A percentile compares a stretch with the other conserved stretches of the same genome.
These are phyloP conservation scores for Rhabdornis inornatus DNA, from an alignment of 2,113 vertebrate species.

Conservation along the genomic window DNA sequence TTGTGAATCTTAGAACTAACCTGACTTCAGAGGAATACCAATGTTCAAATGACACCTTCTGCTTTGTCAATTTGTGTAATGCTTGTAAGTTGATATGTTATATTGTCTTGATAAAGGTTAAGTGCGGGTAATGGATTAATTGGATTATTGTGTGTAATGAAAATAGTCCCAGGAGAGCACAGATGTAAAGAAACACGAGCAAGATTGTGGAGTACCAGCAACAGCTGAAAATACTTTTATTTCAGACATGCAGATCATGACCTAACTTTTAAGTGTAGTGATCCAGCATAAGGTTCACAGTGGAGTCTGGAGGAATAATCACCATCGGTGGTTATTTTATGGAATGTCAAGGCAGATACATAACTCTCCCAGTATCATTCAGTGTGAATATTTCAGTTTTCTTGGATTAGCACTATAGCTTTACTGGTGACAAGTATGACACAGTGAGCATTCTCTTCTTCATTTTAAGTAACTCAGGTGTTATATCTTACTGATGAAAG, in stretches of 20 bases:
- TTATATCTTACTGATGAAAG: neutral
- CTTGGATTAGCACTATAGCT: neutral
- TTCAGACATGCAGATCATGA: neutral
- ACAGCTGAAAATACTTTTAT: neutral
- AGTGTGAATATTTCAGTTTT: neutral
- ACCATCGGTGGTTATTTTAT: neutral
- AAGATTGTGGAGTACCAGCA: neutral
- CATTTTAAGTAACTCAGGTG: neutral
- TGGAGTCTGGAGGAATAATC: neutral
- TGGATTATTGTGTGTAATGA: neutral
- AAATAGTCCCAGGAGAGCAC: neutral
- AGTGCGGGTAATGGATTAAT: slow-evolving; percentile 32
- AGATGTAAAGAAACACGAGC: neutral
- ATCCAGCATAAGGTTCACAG: neutral
- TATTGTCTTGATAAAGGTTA: slow-evolving; percentile 32
- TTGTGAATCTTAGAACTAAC: neutral
- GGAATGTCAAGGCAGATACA: neutral
- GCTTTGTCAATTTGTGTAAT: slow-evolving; percentile 3
- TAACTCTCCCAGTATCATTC: neutral
- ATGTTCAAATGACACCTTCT: neutral
- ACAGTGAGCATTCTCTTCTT: neutral
- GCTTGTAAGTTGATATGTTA: neutral
- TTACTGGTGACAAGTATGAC: neutral
- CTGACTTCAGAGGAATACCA: neutral
- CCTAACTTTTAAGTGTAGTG: neutral